Percentiles rank a stretch among this genome's conserved stretches.
These are phyloP conservation scores for Tridacna crocea DNA, from an alignment of 2,888 invertebrate species.

Conservation along the genomic window DNA sequence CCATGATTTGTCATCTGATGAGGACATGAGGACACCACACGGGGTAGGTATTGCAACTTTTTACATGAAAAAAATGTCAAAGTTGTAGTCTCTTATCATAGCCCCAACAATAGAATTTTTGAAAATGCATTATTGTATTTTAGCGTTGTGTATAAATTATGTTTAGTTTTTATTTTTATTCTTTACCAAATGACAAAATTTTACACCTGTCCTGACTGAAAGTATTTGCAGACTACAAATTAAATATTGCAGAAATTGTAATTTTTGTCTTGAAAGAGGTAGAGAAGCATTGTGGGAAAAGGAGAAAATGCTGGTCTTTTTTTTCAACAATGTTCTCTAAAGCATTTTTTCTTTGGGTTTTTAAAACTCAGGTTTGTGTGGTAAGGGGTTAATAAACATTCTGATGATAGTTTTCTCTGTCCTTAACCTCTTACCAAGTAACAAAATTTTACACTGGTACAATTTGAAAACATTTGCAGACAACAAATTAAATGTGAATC, in stretches of 20 bases:
- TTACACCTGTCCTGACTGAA: no score
- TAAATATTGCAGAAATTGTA: no score
- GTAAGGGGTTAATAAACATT: background rate
- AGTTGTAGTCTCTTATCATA: no score
- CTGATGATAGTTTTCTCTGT: background rate
- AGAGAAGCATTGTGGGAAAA: background rate
- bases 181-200: no score
- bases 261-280: no score
- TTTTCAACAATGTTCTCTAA: background rate
- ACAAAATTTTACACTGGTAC: no score
- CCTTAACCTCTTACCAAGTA: background rate
- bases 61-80: background rate
- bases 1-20: slow-evolving; percentile 71
- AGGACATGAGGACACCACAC: slow-evolving; percentile 47
- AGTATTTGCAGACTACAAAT: no score
- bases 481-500: no score
- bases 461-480: no score
- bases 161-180: no score
- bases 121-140: background rate
- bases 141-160: no score
- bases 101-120: background rate
- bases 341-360: background rate
- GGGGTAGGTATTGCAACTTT: slow-evolving; percentile 30
- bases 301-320: background rate
- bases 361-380: background rate